Evolutionary conservation across 2,113 vertebrate species (phyloP), one percentile per base, ranked within the genome.

Genomic region (Misgurnus mizolepis): DNA sequence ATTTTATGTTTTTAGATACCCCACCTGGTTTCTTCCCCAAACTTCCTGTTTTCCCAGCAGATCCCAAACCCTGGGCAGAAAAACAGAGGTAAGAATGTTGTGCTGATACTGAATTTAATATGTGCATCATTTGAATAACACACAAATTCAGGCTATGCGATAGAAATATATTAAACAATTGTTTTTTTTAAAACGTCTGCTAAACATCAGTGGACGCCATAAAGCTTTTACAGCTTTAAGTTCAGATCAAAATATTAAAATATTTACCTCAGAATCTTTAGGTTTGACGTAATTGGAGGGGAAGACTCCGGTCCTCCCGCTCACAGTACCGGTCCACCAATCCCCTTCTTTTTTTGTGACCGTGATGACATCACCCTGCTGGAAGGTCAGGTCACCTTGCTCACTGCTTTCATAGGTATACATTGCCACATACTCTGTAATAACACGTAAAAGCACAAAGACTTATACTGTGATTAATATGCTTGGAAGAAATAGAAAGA

Each of bases 371-470:
- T 99, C 98, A 41, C 98, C 98, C 89, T 98, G 97, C 90, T 98
- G 96, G 92, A 99, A 99, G 80, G 95, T 98, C 88, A 99, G 93
- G 90, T 99, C 98, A 0, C 98, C 98, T 90, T 98, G 97, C 90
- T 99, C 98, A 68, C 92, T 97, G 91, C 98, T 99, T 91, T 99
- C 98, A 6, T 99, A 99, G 12, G 96, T 99, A 88, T 99, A 99
- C 97, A 99, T 98, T 85, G 98, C 98, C 85, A 99, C 86, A 83
- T 95, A 99, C 83, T 99, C 98, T 99, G 93, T 43, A 6, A 77
- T 5, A 60, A n/a, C n/a, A 79, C 39, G 81, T 39, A 73, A 22
- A 67, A 62, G 27, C 27, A 34, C 7, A 50, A 47, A 47, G 10
- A 8, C 6, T 8, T 47, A 47, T 47, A 47, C 9, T 47, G 22